Evolutionary conservation across 1,140 invertebrate genomes (phyloP), one percentile per base, ranked within the genome.

Genomic region (Megathymus violae): DNA sequence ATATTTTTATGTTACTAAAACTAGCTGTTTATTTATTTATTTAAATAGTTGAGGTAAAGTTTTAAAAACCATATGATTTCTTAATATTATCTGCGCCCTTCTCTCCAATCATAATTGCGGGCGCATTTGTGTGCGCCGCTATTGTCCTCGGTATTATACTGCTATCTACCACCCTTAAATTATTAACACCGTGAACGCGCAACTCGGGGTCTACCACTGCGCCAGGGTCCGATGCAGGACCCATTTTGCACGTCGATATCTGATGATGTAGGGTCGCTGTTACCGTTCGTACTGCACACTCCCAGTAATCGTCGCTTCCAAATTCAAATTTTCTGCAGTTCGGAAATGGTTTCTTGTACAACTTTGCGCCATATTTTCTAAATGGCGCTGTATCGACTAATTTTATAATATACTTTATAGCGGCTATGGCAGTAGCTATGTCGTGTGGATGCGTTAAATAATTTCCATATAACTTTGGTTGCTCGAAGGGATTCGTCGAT

Each of bases 91-190:
- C 95, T 0, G 96, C 94, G 0, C 93, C 96, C 78, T 97, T 97
- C 84, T 98, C 97, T 0, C 94, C 97, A 43, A 98, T 95, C 97
- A 98, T 98, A 40, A 94, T 93, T 1, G 95, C 93, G 0, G 94
- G 93, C 0, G 95, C 95, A 63, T 95, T 96, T 0, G 95, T 94
- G 74, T 97, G 96, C 0, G 94, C 95, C 3, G 92, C 92, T 7
- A 95, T 91, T n/a, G 96, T 92, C 1, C 84, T 86, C 0, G 96
- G 96, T 88, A 97, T 96, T 0, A 97, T 89, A 38, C 95, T 96
- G 31, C 93, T 94, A 82, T 97, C 96, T 0, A 93, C 94, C 0
- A 97, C 95, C 27, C 96, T 91, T 19, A 97, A 83, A 15, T 92
- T 92, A n/a, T 88, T 77, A 0, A 96, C 77, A 0, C 96, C 96